A percentile compares a stretch with the other conserved stretches of the same genome.
phyloP scores from a whole-genome alignment of 2,797 vertebrate genomes.

The Propithecus perrieri region DNA sequence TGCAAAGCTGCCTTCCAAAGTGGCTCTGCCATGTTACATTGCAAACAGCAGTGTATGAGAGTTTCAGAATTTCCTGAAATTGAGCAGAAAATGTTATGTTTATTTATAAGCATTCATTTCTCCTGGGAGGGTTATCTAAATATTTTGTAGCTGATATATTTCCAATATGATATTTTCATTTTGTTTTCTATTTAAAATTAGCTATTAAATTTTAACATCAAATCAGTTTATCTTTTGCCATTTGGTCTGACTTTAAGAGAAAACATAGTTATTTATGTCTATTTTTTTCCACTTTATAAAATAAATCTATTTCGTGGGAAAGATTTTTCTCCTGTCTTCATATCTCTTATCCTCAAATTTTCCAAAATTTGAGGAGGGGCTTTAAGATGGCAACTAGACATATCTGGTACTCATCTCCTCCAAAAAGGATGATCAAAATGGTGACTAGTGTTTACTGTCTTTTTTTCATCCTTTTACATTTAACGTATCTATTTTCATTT shows the following conservation, averaged over 20 bases:
- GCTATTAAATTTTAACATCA: background rate
- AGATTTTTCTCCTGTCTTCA: background rate
- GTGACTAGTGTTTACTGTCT: background rate
- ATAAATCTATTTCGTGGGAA: background rate
- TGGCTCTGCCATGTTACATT: background rate
- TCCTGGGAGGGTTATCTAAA: background rate
- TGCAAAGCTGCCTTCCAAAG: background rate
- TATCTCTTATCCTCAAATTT: background rate
- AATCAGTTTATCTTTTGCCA: background rate
- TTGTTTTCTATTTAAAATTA: slow-evolving; percentile 29
- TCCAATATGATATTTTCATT: slow-evolving; percentile 25
- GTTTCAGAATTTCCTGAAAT: background rate
- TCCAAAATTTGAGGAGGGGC: background rate
- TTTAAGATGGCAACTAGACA: background rate
- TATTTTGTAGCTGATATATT: background rate
- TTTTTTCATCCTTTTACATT: background rate
- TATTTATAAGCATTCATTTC: slow-evolving; percentile 38
- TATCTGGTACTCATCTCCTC: background rate
- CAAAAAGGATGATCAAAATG: background rate
- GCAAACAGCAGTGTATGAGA: background rate
- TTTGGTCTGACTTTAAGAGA: slow-evolving; percentile 1
- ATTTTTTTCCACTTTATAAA: background rate
- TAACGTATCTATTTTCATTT: background rate
- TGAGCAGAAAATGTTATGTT: slow-evolving; percentile 17
- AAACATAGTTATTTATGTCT: background rate